phyloP scores from a whole-genome alignment of 2,888 invertebrate genomes.

The Gari tellinella region DNA sequence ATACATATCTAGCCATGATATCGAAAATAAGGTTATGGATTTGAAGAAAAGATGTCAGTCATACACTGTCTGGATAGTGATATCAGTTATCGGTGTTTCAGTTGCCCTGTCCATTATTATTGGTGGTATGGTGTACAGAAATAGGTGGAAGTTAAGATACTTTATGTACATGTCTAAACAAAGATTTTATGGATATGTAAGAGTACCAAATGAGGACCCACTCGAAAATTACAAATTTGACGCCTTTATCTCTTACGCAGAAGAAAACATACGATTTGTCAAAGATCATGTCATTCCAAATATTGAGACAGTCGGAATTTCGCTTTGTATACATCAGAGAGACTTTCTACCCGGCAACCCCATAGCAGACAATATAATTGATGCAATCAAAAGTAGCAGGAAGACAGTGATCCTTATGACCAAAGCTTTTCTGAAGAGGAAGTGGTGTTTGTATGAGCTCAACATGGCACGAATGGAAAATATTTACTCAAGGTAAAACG shows the following conservation, averaged over 20 bases:
- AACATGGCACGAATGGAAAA: constrained; percentile 63
- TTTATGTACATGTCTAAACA: constrained; percentile 42
- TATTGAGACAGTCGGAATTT: constrained; percentile 36
- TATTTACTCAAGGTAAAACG: constrained; percentile 34
- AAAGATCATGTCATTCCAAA: constrained; percentile 14
- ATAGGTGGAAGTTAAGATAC: constrained; percentile 58
- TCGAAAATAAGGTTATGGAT: too few species aligned
- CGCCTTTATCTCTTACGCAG: constrained; percentile 57
- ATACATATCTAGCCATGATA: too few species aligned
- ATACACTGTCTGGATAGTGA: too few species aligned
- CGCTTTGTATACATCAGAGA: constrained; percentile 60
- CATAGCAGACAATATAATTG: constrained; percentile 60
- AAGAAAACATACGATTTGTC: constrained; percentile 36
- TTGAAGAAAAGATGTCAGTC: too few species aligned
- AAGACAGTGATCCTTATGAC: constrained; percentile 63
- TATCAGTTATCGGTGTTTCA: background rate
- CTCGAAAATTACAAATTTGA: constrained; percentile 47
- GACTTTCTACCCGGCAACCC: constrained; percentile 64
- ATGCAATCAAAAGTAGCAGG: constrained; percentile 60
- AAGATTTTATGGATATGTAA: constrained; percentile 22
- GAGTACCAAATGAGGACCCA: background rate
- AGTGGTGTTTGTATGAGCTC: constrained; percentile 69
- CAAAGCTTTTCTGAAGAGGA: constrained; percentile 47
- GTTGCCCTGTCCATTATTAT: constrained; percentile 19
- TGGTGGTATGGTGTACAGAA: constrained; percentile 35